phyloP scores from a whole-genome alignment of 2,113 vertebrate species.

The Oryzias melastigma region DNA sequence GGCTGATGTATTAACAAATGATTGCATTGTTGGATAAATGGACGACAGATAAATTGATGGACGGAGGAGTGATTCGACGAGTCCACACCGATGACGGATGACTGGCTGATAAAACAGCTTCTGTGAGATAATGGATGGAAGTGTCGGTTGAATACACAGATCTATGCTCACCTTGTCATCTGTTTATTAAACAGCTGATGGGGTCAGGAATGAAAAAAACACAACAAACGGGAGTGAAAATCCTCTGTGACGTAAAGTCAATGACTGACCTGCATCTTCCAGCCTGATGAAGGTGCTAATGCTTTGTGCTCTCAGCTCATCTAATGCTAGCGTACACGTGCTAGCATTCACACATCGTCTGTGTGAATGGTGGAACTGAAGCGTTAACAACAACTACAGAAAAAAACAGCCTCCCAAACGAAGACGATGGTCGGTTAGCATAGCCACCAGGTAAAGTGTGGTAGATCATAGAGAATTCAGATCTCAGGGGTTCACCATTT shows the following conservation, averaged over 20 bases:
- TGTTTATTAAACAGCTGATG: not conserved
- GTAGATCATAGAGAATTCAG: too few relatives aligned
- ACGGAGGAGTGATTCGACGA: not conserved
- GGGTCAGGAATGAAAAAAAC: not conserved
- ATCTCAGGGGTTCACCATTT: too few relatives aligned
- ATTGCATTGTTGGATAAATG: not conserved
- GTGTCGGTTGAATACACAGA: not conserved
- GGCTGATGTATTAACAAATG: not conserved
- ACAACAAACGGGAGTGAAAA: constrained; percentile 3
- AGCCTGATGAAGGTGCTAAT: constrained; percentile 37
- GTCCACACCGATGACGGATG: too few relatives aligned
- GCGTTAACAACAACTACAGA: too few relatives aligned
- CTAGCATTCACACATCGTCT: too few relatives aligned
- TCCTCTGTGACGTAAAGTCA: constrained; percentile 14
- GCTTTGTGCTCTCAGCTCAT: constrained; percentile 7
- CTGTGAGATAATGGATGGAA: not conserved
- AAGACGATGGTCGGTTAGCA: too few relatives aligned
- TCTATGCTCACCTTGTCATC: not conserved
- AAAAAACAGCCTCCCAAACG: too few relatives aligned
- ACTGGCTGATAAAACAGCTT: not conserved
- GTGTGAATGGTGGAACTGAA: not conserved
- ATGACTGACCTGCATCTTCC: constrained; percentile 37
- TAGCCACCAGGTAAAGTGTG: too few relatives aligned
- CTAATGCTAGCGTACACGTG: constrained; percentile 11
- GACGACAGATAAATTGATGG: not conserved